These are phyloP conservation scores for Reticulitermes speratus DNA, from an alignment of 1,140 invertebrate species.

Conservation along the genomic window DNA sequence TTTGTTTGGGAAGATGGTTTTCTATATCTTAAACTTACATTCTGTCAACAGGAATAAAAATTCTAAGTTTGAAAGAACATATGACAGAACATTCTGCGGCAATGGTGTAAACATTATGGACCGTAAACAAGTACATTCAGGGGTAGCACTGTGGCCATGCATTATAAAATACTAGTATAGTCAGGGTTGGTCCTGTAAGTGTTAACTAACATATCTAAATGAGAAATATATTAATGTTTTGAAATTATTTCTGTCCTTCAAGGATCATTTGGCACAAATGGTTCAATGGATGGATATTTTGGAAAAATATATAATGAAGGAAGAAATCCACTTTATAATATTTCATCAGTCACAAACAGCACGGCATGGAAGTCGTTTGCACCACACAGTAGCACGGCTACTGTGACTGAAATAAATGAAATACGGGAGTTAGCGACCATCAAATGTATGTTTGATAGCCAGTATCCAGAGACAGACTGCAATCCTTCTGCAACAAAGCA, in stretches of 20 bases:
- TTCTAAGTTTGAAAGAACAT: too few relatives aligned
- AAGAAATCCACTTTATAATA: neutral
- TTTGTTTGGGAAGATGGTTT: too few relatives aligned
- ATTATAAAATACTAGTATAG: too few relatives aligned
- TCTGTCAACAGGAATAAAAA: too few relatives aligned
- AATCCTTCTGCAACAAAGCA: neutral
- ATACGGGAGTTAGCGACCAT: neutral
- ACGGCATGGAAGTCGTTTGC: neutral
- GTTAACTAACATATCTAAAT: too few relatives aligned
- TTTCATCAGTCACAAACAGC: neutral
- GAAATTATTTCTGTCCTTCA: neutral
- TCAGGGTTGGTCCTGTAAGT: too few relatives aligned
- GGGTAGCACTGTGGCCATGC: too few relatives aligned
- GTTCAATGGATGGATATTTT: neutral
- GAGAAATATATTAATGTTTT: too few relatives aligned
- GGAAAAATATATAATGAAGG: neutral
- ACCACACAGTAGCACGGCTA: neutral
- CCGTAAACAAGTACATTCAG: too few relatives aligned
- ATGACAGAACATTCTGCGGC: too few relatives aligned
- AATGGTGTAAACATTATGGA: too few relatives aligned
- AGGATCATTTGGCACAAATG: neutral
- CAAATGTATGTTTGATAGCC: neutral
- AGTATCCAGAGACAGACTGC: neutral
- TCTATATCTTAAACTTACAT: too few relatives aligned
- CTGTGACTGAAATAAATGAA: neutral